A percentile compares a stretch with the other conserved stretches of the same genome.
Conservation (phyloP, 64 coral and sea anemone genomes). For the Montipora cactus region DNA sequence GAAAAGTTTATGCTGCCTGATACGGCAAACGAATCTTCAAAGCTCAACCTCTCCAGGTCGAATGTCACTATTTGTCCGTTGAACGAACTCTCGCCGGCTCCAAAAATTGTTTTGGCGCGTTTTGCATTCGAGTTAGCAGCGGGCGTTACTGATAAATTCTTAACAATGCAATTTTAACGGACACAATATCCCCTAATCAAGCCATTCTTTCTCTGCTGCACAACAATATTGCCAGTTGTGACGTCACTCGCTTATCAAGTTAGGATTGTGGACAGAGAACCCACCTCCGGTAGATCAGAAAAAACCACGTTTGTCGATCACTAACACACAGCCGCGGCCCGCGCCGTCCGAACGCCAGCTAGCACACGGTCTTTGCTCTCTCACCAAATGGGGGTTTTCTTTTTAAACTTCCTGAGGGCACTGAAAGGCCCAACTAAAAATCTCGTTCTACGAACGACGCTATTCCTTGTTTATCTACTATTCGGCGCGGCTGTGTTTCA, state of each 20-base stretch:
- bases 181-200: constrained; percentile 88
- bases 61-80: not conserved
- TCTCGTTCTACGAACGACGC: constrained; percentile 76
- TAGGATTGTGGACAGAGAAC: constrained; percentile 81
- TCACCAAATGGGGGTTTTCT: constrained; percentile 94
- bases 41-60: constrained; percentile 3
- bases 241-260: constrained; percentile 90
- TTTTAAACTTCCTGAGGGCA: constrained; percentile 90
- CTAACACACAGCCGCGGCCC: constrained; percentile 17
- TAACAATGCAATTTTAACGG: constrained; percentile 27
- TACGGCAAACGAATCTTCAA: constrained; percentile 9
- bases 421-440: constrained; percentile 94
- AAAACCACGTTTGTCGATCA: constrained; percentile 49
- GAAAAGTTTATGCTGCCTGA: constrained; percentile 44
- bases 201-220: constrained; percentile 65
- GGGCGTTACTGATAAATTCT: constrained; percentile 13
- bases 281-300: constrained; percentile 90
- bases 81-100: not conserved
- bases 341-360: constrained; percentile 4
- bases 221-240: constrained; percentile 77
- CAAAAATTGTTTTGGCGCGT: constrained; percentile 4
- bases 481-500: constrained; percentile 96
- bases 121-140: not conserved
- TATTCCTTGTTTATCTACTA: constrained; percentile 92
- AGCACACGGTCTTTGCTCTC: constrained; percentile 43